Evolutionary conservation across 2,888 invertebrate species (phyloP), one percentile per base, ranked within the genome.

Genomic region (Himalopsyche tibetana): DNA sequence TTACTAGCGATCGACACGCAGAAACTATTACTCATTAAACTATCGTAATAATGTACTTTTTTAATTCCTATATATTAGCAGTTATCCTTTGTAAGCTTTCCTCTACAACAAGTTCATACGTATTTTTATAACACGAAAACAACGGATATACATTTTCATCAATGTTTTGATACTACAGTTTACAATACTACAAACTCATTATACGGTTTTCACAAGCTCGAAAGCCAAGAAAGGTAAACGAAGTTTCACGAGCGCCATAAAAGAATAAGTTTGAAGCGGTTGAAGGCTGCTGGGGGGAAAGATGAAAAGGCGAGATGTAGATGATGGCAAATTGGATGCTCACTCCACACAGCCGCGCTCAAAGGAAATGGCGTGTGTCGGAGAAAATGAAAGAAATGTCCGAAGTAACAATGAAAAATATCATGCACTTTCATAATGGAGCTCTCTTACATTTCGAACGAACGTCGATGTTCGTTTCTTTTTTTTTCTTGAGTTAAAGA

Each of bases 271-370:
- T 45, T 36, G 55, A 82, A 56, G 55, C 56, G 82, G 56, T 55
- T 36, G 55, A 40, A 28, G 82, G 55, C n/a, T n/a, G 11, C 45
- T 45, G 83, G 69, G 63, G 69, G 74, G 9, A 74, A 74, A 74
- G 74, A 74, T 74, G 74, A 74, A 74, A 74, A 74, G 74, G 36
- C 45, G 45, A 83, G 74, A 86, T 74, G 84, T 81, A 86, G 86
- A 86, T 84, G 86, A 84, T 84, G 84, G 86, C 81, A 84, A 86
- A 86, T 86, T 86, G 84, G 83, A 86, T 80, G 84, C 84, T 86
- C 84, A 84, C 86, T 86, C 81, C 80, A 80, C 55, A 86, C 74
- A 55, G 86, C 81, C 19, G 40, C 55, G 84, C 81, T 83, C 84
- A 84, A 86, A 84, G 81, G 81, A 74, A 84, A 83, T 63, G 86